Conservation (phyloP, 2,113 vertebrate genomes). For the Sminthopsis crassicaudata region DNA sequence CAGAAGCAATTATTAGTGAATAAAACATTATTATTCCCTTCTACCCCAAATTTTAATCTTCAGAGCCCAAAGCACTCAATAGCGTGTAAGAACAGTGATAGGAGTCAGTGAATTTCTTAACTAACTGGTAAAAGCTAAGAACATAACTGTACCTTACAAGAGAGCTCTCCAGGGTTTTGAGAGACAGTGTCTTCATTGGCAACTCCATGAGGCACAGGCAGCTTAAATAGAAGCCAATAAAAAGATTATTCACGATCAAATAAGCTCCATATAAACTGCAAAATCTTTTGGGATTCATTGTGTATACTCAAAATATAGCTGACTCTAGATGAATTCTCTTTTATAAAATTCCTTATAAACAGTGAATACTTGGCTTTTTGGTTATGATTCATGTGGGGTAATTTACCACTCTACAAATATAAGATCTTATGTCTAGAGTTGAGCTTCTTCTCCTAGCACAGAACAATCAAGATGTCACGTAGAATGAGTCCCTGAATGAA, state of each 20-base stretch:
- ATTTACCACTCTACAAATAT: neutral
- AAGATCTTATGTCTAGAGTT: neutral
- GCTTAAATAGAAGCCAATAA: slow-evolving; percentile 83
- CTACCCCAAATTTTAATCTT: slow-evolving; percentile 74
- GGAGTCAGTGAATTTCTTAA: slow-evolving; percentile 35
- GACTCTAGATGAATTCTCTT: neutral
- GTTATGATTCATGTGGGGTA: neutral
- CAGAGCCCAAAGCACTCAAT: slow-evolving; percentile 73
- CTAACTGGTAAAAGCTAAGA: slow-evolving; percentile 52
- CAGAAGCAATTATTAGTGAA: slow-evolving; percentile 80
- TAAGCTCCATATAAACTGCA: neutral
- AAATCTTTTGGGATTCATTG: slow-evolving; percentile 13
- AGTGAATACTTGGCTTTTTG: neutral
- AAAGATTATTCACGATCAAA: slow-evolving; percentile 63
- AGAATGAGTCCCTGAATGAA: neutral
- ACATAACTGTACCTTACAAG: slow-evolving; percentile 88
- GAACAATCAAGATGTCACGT: neutral
- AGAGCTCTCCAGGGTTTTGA: slow-evolving; percentile 83
- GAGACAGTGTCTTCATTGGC: slow-evolving; percentile 86
- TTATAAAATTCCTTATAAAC: neutral
- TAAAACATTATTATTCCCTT: slow-evolving; percentile 75
- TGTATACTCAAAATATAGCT: neutral
- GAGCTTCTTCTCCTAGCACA: neutral
- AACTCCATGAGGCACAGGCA: slow-evolving; percentile 89
- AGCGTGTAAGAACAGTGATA: slow-evolving; percentile 40